A percentile compares a stretch with the other conserved stretches of the same genome.
Evolutionary conservation across 2,797 vertebrate genomes (phyloP).

Genomic region (Merluccius polli): DNA sequence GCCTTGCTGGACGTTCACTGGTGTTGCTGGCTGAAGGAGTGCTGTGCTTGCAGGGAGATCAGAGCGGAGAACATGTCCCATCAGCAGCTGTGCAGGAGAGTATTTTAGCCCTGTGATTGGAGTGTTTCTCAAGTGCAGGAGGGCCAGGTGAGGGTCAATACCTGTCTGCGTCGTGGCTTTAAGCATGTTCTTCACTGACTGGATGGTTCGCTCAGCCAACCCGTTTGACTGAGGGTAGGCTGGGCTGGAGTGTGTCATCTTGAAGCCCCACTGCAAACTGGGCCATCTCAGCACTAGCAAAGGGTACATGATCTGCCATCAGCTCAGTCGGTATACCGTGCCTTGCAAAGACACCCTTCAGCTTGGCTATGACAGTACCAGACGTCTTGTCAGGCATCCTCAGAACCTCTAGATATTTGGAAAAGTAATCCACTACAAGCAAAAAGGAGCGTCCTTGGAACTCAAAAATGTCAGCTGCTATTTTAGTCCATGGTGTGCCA

Average conservation of each 20-base stretch:
- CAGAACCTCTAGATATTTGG: conserved; percentile 15
- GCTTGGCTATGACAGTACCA: neutral
- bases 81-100: neutral
- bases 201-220: too few relatives aligned
- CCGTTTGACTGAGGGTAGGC: too few relatives aligned
- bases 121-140: neutral
- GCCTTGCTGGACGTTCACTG: neutral
- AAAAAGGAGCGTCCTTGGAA: conserved; percentile 18
- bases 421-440: conserved; percentile 15
- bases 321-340: conserved; percentile 13
- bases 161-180: neutral
- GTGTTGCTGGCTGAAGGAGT: neutral
- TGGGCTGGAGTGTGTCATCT: too few relatives aligned
- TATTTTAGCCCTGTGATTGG: neutral
- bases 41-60: too few relatives aligned
- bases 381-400: conserved; percentile 12
- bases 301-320: conserved; percentile 9
- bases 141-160: neutral
- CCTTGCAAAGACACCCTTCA: conserved; percentile 1
- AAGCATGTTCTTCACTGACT: too few relatives aligned
- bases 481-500: conserved; percentile 23
- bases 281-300: neutral
- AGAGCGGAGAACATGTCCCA: too few relatives aligned
- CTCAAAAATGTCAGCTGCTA: conserved; percentile 6
- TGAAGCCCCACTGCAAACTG: neutral